Percentiles rank a stretch among this genome's conserved stretches.
These are phyloP conservation scores for Lepidotrigona ventralis DNA, from an alignment of 1,140 invertebrate genomes.

Conservation along the genomic window DNA sequence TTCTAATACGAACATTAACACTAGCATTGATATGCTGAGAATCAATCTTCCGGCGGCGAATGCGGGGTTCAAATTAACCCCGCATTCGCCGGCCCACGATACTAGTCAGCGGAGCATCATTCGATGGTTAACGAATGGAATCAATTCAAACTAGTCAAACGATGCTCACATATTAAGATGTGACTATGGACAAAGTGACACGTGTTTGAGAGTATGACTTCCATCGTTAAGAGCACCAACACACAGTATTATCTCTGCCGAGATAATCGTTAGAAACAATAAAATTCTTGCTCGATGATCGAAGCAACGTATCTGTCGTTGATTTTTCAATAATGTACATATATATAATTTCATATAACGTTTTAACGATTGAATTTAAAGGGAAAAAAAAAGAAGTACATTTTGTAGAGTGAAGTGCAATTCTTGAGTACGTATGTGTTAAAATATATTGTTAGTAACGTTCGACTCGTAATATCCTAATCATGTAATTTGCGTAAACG, in stretches of 20 bases:
- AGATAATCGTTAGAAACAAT: neutral
- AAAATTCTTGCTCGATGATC: slow-evolving; percentile 18
- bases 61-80: too few species aligned
- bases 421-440: slow-evolving; percentile 19
- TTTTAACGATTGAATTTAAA: slow-evolving; percentile 26
- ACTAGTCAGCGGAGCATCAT: too few species aligned
- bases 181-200: slow-evolving; percentile 40
- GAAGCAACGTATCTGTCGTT: slow-evolving; percentile 26
- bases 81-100: too few species aligned
- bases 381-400: neutral
- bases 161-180: slow-evolving; percentile 25
- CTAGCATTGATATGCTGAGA: slow-evolving; percentile 11
- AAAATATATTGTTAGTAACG: slow-evolving; percentile 5
- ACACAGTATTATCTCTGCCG: slow-evolving; percentile 54
- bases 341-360: neutral
- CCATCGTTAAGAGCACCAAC: slow-evolving; percentile 12
- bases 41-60: neutral
- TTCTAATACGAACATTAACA: slow-evolving; percentile 18
- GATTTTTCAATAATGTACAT: slow-evolving; percentile 32
- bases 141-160: slow-evolving; percentile 44
- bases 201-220: slow-evolving; percentile 30
- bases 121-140: slow-evolving; percentile 9
- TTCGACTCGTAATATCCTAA: slow-evolving; percentile 26
- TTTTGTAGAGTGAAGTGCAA: slow-evolving; percentile 24
- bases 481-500: slow-evolving; percentile 19